Evolutionary conservation across 2,888 invertebrate species (phyloP), one percentile per base, ranked within the genome.

Genomic region (Euplagia quadripunctaria): DNA sequence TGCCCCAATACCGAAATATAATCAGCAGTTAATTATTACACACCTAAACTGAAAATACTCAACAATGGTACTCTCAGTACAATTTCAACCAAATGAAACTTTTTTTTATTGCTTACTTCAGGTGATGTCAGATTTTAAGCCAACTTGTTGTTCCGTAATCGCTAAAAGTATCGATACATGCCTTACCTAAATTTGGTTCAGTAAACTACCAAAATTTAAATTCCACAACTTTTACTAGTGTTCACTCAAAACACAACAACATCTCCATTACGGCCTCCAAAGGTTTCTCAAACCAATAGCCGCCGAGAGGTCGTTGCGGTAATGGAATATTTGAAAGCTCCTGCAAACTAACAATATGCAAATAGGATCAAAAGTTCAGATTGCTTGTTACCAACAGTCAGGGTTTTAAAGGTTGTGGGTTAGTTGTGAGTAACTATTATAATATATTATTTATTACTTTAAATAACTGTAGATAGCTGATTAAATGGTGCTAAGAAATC

Each of bases 401-500:
- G 85, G 89, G 90, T 81, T 84, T 84, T 77, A 74, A 75, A 82
- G 94, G 94, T 93, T 91, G 87, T 88, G 93, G 94, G 90, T 85
- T 75, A 75, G 75, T 72, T 71, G 77, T 82, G 76, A 16, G 51
- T 55, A 55, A 65, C 77, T 74, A 31, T 51, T 16, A 17, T 42
- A 70, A 73, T 68, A 71, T 72, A 58, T 70, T 79, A 79, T 79
- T 65, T 72, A 64, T 72, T 80, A 78, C 76, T 65, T 68, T 74
- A 70, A 65, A 58, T 72, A 79, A 66, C 6, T 64, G 64, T 64
- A 77, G 78, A 66, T 86, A 89, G 94, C 94, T 94, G 94, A 94
- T 85, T 79, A 80, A 77, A 85, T 91, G 94, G 94, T 94, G 94
- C 94, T 94, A 91, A 88, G 75, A 81, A 85, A 87, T 85, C 88